Conservation (phyloP, 37 sponge, comb jelly and placozoan species). For the Ephydatia muelleri region DNA sequence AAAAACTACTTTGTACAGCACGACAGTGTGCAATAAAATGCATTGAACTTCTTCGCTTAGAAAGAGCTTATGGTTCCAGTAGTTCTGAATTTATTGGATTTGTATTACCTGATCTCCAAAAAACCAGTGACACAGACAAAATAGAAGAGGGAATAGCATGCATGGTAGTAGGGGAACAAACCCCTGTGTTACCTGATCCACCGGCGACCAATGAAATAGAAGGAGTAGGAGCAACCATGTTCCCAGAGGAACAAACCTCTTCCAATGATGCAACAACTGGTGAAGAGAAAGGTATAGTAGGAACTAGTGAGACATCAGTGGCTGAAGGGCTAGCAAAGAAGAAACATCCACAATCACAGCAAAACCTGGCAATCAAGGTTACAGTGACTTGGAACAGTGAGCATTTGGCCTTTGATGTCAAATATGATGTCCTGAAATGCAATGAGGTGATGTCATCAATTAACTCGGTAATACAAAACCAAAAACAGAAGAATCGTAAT, state of each 20-base stretch:
- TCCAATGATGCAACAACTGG: not conserved
- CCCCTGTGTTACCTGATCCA: not conserved
- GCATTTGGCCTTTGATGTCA: not conserved
- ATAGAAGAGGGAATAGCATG: not conserved
- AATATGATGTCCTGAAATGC: constrained; percentile 1
- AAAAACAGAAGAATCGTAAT: not conserved
- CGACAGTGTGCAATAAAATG: not conserved
- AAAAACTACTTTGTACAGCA: constrained; percentile 1
- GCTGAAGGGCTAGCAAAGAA: not conserved
- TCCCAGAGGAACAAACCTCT: not conserved
- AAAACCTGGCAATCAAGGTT: constrained; percentile 1
- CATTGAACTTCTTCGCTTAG: not conserved
- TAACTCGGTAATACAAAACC: not conserved
- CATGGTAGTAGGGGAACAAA: not conserved
- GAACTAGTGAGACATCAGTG: not conserved
- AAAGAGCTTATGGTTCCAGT: not conserved
- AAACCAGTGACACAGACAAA: not conserved
- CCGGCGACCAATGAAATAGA: not conserved
- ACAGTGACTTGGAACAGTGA: constrained; percentile 1
- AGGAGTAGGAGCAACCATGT: constrained; percentile 1
- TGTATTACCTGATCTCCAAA: not conserved
- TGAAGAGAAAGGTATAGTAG: not conserved
- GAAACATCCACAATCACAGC: not conserved
- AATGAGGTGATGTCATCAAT: not conserved
- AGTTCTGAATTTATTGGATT: constrained; percentile 1